phyloP scores from a whole-genome alignment of 92 coral and sea anemone genomes.

The Porites lobata region DNA sequence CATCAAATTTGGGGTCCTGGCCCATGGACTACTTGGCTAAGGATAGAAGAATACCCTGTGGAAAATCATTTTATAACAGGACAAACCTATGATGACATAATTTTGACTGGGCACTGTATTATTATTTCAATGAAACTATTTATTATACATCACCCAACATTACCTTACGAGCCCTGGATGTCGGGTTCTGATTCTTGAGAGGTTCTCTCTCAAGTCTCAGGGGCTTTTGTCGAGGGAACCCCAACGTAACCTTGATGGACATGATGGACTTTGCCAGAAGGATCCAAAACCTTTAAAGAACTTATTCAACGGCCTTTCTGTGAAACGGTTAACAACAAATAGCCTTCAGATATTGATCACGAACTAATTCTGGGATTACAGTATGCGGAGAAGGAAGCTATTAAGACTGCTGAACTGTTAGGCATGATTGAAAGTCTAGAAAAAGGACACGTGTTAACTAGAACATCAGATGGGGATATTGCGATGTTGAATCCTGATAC shows the following conservation, averaged over 20 bases:
- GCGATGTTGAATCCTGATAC: constrained; percentile 25
- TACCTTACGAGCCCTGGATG: constrained; percentile 7
- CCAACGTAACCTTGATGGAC: constrained; percentile 9
- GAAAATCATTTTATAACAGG: neutral
- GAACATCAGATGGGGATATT: constrained; percentile 17
- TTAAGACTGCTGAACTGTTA: constrained; percentile 15
- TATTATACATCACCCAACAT: neutral
- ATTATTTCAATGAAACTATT: neutral
- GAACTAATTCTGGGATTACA: constrained; percentile 19
- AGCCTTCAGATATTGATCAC: neutral
- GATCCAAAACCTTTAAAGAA: constrained; percentile 28
- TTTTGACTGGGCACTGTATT: neutral
- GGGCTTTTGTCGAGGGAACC: neutral
- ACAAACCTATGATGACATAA: constrained; percentile 4
- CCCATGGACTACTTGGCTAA: no score
- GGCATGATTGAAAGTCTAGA: constrained; percentile 2
- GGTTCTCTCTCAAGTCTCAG: neutral
- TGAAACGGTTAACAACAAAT: neutral
- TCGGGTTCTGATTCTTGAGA: neutral
- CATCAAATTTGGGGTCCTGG: no score
- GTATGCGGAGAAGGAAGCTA: constrained; percentile 9
- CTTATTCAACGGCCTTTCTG: constrained; percentile 1
- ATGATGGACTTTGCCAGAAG: constrained; percentile 17
- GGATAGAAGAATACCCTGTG: neutral
- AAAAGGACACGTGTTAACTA: neutral